Percentiles rank a stretch among this genome's conserved stretches.
Evolutionary conservation across 2,888 invertebrate genomes (phyloP).

Genomic region (Diarsia rubi): DNA sequence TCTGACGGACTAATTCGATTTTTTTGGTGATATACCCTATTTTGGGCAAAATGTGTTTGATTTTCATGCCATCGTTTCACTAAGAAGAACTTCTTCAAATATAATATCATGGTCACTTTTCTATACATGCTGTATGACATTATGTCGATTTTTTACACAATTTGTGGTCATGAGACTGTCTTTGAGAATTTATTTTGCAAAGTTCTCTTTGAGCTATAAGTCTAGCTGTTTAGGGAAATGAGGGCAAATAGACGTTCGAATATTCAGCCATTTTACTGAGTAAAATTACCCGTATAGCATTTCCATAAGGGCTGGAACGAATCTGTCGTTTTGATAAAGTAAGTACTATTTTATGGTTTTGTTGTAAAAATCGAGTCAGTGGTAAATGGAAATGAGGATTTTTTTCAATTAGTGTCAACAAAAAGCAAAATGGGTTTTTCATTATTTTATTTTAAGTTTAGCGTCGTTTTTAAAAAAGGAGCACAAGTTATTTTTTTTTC

Average conservation of each 20-base stretch:
- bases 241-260: conserved; percentile 11
- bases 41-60: background rate
- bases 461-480: background rate
- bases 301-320: conserved; percentile 14
- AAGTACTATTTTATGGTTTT: conserved; percentile 13
- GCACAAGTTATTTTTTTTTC: background rate
- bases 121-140: background rate
- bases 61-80: background rate
- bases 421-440: background rate
- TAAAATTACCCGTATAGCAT: conserved; percentile 27
- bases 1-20: no score
- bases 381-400: background rate
- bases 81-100: background rate
- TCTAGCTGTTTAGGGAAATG: conserved; percentile 21
- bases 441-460: no score
- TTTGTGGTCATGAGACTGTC: conserved; percentile 33
- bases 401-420: background rate
- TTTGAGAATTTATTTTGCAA: conserved; percentile 13
- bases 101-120: background rate
- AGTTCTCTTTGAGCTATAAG: conserved; percentile 20
- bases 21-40: no score
- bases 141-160: conserved; percentile 32
- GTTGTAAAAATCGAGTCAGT: background rate
- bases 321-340: conserved; percentile 27
- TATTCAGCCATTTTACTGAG: conserved; percentile 25